phyloP scores from a whole-genome alignment of 1,140 invertebrate species.

The Zaprionus camerounensis region DNA sequence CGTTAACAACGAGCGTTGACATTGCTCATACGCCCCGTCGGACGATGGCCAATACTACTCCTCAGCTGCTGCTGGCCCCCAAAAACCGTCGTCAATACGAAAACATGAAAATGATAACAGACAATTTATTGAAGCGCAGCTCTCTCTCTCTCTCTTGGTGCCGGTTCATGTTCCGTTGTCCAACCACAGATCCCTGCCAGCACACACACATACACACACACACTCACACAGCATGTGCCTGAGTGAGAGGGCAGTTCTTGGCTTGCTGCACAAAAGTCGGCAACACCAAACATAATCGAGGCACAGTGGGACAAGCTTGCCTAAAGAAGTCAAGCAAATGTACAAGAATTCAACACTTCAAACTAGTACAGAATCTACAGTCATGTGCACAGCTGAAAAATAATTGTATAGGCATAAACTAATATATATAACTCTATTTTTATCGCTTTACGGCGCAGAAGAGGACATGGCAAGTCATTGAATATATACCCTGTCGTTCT shows the following conservation, averaged over 20 bases:
- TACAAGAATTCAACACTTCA: neutral
- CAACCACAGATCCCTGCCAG: slow-evolving; percentile 5
- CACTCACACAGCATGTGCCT: slow-evolving; percentile 5
- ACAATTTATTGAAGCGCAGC: slow-evolving; percentile 76
- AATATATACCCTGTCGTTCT: too few relatives aligned
- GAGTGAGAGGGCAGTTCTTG: slow-evolving; percentile 16
- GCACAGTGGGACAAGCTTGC: slow-evolving; percentile 19
- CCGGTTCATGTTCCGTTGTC: slow-evolving; percentile 22
- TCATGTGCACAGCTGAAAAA: neutral
- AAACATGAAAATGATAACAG: slow-evolving; percentile 82
- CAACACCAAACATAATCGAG: slow-evolving; percentile 10
- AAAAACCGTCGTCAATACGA: slow-evolving; percentile 68
- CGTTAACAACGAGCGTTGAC: slow-evolving; percentile 53
- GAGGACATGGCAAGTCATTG: too few relatives aligned
- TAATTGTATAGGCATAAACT: too few relatives aligned
- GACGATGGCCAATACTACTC: slow-evolving; percentile 21
- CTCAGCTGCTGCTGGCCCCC: neutral
- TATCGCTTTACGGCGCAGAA: too few relatives aligned
- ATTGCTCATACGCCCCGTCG: slow-evolving; percentile 67
- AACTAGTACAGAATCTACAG: neutral
- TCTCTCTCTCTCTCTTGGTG: slow-evolving; percentile 12
- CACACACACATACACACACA: slow-evolving; percentile 5
- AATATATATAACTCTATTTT: too few relatives aligned
- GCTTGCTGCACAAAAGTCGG: slow-evolving; percentile 40
- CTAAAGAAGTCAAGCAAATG: neutral